These are phyloP conservation scores for Timandra comae DNA, from an alignment of 2,888 invertebrate genomes.

Conservation along the genomic window DNA sequence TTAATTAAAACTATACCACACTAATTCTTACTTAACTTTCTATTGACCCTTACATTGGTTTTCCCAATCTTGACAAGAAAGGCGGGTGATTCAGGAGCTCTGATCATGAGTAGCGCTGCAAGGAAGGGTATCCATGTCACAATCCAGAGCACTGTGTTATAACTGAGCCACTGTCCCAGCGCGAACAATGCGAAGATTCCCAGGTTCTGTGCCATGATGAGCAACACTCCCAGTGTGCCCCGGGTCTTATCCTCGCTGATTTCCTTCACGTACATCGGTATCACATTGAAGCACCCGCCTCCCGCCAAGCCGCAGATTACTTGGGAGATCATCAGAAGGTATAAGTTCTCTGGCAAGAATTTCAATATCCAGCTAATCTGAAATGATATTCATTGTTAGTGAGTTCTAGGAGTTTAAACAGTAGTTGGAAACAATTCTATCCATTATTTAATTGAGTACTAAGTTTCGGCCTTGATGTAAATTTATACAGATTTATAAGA, in stretches of 20 bases:
- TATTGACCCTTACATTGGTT: slow-evolving; percentile 31
- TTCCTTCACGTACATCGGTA: slow-evolving; percentile 49
- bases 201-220: slow-evolving; percentile 32
- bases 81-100: slow-evolving; percentile 52
- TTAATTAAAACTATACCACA: background rate
- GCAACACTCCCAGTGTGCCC: slow-evolving; percentile 36
- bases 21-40: background rate
- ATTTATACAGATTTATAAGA: no score
- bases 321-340: slow-evolving; percentile 39
- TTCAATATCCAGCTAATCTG: slow-evolving; percentile 37
- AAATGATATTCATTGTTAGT: slow-evolving; percentile 8
- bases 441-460: background rate
- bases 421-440: background rate
- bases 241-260: slow-evolving; percentile 44
- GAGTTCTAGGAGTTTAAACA: background rate
- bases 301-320: slow-evolving; percentile 32
- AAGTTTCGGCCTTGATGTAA: background rate
- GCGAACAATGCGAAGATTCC: slow-evolving; percentile 42
- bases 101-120: slow-evolving; percentile 31
- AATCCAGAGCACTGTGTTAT: slow-evolving; percentile 37
- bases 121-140: slow-evolving; percentile 30
- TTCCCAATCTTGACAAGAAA: slow-evolving; percentile 44
- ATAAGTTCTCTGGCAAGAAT: slow-evolving; percentile 20
- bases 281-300: slow-evolving; percentile 37
- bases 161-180: slow-evolving; percentile 42